Base-by-base conservation (phyloP, 1,140 invertebrate genomes). In the Ladona fulva region DNA sequence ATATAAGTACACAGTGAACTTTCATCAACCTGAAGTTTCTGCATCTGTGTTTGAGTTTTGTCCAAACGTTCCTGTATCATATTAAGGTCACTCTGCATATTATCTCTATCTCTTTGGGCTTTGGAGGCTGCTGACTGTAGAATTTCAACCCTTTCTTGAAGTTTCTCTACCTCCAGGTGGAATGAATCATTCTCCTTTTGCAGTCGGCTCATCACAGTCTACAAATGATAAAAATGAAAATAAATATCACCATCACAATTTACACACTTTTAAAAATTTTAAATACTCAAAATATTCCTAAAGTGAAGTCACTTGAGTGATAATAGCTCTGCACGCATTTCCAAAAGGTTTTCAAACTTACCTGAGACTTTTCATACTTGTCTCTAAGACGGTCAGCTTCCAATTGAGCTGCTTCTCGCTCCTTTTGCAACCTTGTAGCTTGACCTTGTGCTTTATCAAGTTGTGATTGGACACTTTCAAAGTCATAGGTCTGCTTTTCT, bases 311-410 rank as follows among this genome's bases (percentile, higher is more conserved):
- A 42, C 19, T 74, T 22, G 75, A 76, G 73, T 76, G 75, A 37
- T 8, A 37, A 37, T 5, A 42, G n/a, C n/a, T 16, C 11, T 25
- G 14, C 24, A 16, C 11, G 22, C 24, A 14, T n/a, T n/a, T 37
- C 1, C 29, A 37, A 37, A n/a, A 37, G 29, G 8, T 5, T 37
- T 29, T 14, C 37, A 14, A 75, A 81, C 82, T 85, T 88, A 95
- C 94, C 89, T 95, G 94, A 79, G 91, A 89, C 83, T 96, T 96
- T 80, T 97, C 95, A 81, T 92, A 91, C 86, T 96, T 97, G 82
- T 97, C 95, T 82, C 92, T 90, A 77, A 95, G 87, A 80, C 95
- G 89, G 84, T 97, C 95, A 73, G 91, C 90, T 80, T 97, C 95
- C 78, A 94, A 82, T 81, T 95, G 92, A 59, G 93, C 90, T 6